phyloP scores from a whole-genome alignment of 2,888 invertebrate genomes.

The Ectobius pallidus region DNA sequence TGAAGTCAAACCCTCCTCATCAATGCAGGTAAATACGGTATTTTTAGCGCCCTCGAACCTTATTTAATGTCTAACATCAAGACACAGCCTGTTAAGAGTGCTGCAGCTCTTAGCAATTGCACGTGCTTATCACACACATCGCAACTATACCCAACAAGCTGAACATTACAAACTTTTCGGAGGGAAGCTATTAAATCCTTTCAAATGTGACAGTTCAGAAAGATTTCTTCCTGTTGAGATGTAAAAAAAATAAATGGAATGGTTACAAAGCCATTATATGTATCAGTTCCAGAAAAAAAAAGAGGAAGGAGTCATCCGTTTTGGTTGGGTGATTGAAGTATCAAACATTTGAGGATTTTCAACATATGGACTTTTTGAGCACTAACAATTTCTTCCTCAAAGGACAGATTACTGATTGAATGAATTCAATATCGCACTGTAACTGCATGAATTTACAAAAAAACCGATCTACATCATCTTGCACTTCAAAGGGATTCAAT shows the following conservation, averaged over 20 bases:
- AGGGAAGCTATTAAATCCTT: background rate
- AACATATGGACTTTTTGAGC: background rate
- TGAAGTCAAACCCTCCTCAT: background rate
- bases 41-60: background rate
- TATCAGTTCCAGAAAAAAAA: background rate
- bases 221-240: background rate
- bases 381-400: background rate
- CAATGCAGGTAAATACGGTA: constrained; percentile 15
- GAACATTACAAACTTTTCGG: background rate
- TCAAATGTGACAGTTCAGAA: constrained; percentile 3
- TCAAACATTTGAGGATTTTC: too few species aligned
- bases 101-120: too few species aligned
- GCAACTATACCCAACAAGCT: background rate
- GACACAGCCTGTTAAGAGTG: too few species aligned
- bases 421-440: background rate
- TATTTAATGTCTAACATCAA: background rate
- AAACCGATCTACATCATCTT: constrained; percentile 2
- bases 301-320: background rate
- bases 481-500: constrained; percentile 25
- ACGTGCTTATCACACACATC: too few species aligned
- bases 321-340: too few species aligned
- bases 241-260: background rate
- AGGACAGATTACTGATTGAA: background rate
- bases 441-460: background rate
- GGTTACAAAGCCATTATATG: background rate